Evolutionary conservation across 2,797 vertebrate genomes (phyloP).

Genomic region (Ctenopoma kingsleyae): DNA sequence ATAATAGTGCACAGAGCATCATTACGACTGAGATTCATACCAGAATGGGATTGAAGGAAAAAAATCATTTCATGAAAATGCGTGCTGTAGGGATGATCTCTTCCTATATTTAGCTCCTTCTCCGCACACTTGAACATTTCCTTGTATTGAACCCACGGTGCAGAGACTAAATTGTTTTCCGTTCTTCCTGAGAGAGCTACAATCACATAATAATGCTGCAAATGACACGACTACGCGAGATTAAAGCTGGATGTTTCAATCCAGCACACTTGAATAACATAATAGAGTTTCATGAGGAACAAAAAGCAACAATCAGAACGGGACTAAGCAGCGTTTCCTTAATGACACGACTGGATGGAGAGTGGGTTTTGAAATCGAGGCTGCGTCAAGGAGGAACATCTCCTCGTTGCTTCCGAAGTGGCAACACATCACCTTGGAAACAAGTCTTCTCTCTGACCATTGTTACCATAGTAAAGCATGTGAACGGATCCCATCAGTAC

Average conservation of each 20-base stretch:
- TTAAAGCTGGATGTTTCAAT: constrained; percentile 36
- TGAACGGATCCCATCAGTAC: constrained; percentile 50
- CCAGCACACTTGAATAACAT: constrained; percentile 13
- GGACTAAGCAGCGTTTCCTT: not conserved
- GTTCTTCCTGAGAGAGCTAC: constrained; percentile 17
- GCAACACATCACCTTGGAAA: constrained; percentile 74
- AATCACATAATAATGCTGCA: constrained; percentile 16
- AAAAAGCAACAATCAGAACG: constrained; percentile 27
- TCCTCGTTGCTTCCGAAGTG: constrained; percentile 17
- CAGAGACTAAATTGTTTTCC: constrained; percentile 8
- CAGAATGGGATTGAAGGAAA: constrained; percentile 15
- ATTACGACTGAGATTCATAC: constrained; percentile 20
- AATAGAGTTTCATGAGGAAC: constrained; percentile 10
- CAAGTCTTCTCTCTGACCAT: constrained; percentile 46
- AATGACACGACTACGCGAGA: constrained; percentile 11
- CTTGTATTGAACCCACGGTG: not conserved
- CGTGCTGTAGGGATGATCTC: constrained; percentile 19
- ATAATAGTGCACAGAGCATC: constrained; percentile 22
- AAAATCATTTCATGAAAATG: constrained; percentile 20
- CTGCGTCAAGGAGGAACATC: constrained; percentile 22
- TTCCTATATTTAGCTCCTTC: constrained; percentile 8
- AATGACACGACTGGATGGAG: constrained; percentile 21
- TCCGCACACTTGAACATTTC: constrained; percentile 6
- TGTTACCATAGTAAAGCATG: constrained; percentile 74
- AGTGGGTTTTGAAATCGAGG: constrained; percentile 16